Evolutionary conservation across 2,888 invertebrate species (phyloP), one percentile per base, ranked within the genome.

Genomic region (Baronia brevicornis): DNA sequence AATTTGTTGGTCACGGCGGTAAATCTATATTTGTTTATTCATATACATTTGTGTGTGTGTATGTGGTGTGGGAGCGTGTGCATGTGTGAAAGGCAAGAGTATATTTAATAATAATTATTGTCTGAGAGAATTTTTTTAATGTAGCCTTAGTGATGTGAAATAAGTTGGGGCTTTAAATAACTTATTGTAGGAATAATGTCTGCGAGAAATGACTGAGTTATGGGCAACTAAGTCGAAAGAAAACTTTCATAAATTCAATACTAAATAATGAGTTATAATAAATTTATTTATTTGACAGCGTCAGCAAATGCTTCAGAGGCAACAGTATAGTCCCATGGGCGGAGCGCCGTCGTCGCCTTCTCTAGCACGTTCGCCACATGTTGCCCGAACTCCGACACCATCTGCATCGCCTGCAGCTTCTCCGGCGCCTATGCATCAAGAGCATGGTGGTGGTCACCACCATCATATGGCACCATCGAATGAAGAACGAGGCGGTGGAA

Each of bases 281-380:
- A 11, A 10, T 22, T n/a, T 8, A 20, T 28, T 7, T 26, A 2
- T 28, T 30, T 13, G 39, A 8, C 56, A 77, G 75, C 77, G 85
- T 0, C 84, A 82, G 41, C 85, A 84, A 52, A 67, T 82, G 67
- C 65, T 78, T 1, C 80, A 80, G 27, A 71, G 84, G 0, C 85
- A 85, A 43, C 85, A 84, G 44, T 85, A 84, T 55, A 84, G 85
- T 45, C 77, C 84, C 11, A 71, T 82, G 82, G 73, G 82, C 3
- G 80, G 73, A 10, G 87, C 86, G 37, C 88, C 89, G 0, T 73
- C 84, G 23, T 88, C 89, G 0, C 89, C 89, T 2, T 72, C 73
- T 0, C 72, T 87, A 43, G 66, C 87, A 1, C 73, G 88, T 15
- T 87, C 87, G 19, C 87, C 87, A n/a, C 86, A 82, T 44, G 80